Conservation (phyloP, 2,797 vertebrate species). For the Eulemur mongoz region DNA sequence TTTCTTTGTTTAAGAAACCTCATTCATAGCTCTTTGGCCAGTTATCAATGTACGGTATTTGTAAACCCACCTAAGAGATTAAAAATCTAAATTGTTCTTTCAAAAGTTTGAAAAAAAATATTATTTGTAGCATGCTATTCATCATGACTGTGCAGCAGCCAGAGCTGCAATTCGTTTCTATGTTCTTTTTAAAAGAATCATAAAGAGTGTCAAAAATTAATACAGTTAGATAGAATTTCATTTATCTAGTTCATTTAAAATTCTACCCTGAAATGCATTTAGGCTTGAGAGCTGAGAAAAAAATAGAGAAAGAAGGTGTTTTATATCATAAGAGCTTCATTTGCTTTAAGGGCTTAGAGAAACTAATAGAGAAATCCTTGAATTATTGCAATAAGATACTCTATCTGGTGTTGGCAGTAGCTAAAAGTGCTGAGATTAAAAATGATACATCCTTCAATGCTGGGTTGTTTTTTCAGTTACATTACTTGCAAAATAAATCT, state of each 20-base stretch:
- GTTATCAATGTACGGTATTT: conserved; percentile 62
- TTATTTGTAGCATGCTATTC: conserved; percentile 77
- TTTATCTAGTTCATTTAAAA: conserved; percentile 83
- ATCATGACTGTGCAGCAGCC: conserved; percentile 57
- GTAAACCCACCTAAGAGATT: conserved; percentile 68
- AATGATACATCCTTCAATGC: conserved; percentile 86
- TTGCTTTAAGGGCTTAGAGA: conserved; percentile 86
- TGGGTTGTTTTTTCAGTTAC: conserved; percentile 79
- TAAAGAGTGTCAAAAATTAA: conserved; percentile 83
- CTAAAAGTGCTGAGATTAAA: conserved; percentile 87
- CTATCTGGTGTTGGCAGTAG: conserved; percentile 85
- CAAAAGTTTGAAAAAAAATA: conserved; percentile 75
- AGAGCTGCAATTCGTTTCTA: conserved; percentile 65
- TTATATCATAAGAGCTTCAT: conserved; percentile 84
- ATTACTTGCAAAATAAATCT: conserved; percentile 87
- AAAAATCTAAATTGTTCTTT: conserved; percentile 75
- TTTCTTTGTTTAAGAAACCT: conserved; percentile 91
- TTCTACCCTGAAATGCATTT: conserved; percentile 84
- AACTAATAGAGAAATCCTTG: conserved; percentile 88
- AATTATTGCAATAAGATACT: conserved; percentile 87
- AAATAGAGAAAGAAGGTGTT: conserved; percentile 82
- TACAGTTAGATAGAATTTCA: conserved; percentile 82
- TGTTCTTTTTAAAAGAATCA: conserved; percentile 80
- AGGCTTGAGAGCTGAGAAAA: conserved; percentile 78
- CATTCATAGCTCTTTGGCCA: conserved; percentile 75